Base-by-base conservation (phyloP, 2,113 vertebrate species). In the Bufo bufo region DNA sequence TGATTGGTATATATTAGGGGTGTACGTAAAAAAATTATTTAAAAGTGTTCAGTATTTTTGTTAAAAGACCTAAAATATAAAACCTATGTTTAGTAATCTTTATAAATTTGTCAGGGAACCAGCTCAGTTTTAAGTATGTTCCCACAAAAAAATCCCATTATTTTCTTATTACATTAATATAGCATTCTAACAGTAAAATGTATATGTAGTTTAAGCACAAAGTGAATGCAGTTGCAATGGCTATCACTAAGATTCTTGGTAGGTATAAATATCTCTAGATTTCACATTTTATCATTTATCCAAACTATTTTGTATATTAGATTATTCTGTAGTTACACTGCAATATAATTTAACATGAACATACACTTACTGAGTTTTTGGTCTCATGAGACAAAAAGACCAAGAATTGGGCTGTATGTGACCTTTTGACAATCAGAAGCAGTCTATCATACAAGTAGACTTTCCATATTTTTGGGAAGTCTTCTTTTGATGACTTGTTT, bases 201-300 rank as follows among this genome's bases (percentile, higher is more conserved):
- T 47, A 0, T 17, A 8, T 74, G 17, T 47, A 74, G 6, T 1
- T 8, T 47, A 74, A 23, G 23, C 13, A 33, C 10, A 33, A 43
- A 10, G 4, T 33, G 13, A 33, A 47, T 74, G 71, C 16, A 74
- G 19, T n/a, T 77, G 8, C 11, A 79, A 13, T 13, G 20, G 6
- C 5, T 56, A 16, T n/a, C n/a, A 0, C 11, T 43, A 33, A 59
- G 77, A 17, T 17, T 47, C 71, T 16, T 43, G 54, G 23, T 80
- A 80, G 77, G 77, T 80, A 79, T 77, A 16, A 80, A 59, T 59
- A 80, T 59, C 20, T 59, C 54, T 17, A 17, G n/a, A 43, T 80
- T 58, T 33, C 4, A 59, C 6, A 2, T 47, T 43, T 19, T 74
- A 17, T 74, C 11, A 14, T 74, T 47, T 74, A 45, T 47, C 13